phyloP scores from a whole-genome alignment of 2,888 invertebrate species.

The Hydriomena furcata region DNA sequence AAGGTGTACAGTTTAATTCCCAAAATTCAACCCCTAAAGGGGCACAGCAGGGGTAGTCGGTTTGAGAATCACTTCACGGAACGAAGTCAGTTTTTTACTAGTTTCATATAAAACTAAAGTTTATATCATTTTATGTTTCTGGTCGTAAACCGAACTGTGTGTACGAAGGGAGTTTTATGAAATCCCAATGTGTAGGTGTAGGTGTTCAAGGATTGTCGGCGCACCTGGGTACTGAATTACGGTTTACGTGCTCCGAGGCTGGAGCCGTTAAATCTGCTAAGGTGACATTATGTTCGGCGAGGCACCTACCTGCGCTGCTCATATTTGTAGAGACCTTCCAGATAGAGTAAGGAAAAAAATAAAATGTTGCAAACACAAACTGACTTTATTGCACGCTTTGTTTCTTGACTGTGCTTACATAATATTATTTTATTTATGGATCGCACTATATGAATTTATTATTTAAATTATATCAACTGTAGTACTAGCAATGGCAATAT shows the following conservation, averaged over 20 bases:
- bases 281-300: conserved; percentile 29
- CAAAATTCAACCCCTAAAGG: no score
- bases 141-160: conserved; percentile 30
- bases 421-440: no score
- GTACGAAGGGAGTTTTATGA: conserved; percentile 63
- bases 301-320: conserved; percentile 6
- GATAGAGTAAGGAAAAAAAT: neutral
- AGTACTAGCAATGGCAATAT: no score
- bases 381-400: no score
- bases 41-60: no score
- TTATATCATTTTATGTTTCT: conserved; percentile 17
- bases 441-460: no score
- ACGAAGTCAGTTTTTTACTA: no score
- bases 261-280: conserved; percentile 47
- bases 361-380: no score
- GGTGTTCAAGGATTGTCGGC: conserved; percentile 59
- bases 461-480: no score
- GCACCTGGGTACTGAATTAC: conserved; percentile 74
- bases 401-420: no score
- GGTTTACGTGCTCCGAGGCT: conserved; percentile 55
- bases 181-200: conserved; percentile 65
- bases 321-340: conserved; percentile 3
- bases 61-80: no score
- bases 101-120: conserved; percentile 1
- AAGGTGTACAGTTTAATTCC: no score